Conservation (phyloP, 1,140 invertebrate species). For the Habropoda laboriosa region DNA sequence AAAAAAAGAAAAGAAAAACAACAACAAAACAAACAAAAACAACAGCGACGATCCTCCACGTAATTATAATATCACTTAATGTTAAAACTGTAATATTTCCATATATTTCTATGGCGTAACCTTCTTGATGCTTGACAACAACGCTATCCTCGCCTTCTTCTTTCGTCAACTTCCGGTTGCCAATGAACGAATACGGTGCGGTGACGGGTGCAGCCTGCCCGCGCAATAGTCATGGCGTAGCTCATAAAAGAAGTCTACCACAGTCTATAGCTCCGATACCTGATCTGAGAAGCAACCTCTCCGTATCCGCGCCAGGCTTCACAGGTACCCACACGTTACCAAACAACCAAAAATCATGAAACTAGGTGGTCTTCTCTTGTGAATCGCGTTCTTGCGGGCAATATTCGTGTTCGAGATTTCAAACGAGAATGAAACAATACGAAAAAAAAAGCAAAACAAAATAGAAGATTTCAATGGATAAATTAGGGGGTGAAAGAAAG, state of each 20-base stretch:
- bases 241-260: slow-evolving; percentile 90
- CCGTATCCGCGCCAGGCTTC: slow-evolving; percentile 84
- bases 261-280: slow-evolving; percentile 90
- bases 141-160: slow-evolving; percentile 79
- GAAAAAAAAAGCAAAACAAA: neutral
- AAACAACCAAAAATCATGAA: slow-evolving; percentile 63
- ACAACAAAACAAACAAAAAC: slow-evolving; percentile 23
- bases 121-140: slow-evolving; percentile 81
- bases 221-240: slow-evolving; percentile 92
- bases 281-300: slow-evolving; percentile 90
- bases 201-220: slow-evolving; percentile 81
- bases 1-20: slow-evolving; percentile 42
- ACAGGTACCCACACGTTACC: slow-evolving; percentile 83
- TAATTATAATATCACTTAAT: slow-evolving; percentile 53
- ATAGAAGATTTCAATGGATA: neutral
- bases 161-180: slow-evolving; percentile 76
- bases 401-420: slow-evolving; percentile 33
- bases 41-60: slow-evolving; percentile 51
- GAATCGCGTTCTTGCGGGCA: slow-evolving; percentile 58
- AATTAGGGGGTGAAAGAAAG: neutral
- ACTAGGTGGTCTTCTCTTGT: slow-evolving; percentile 69
- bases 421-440: neutral
- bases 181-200: slow-evolving; percentile 73
- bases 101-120: slow-evolving; percentile 81
- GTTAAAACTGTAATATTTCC: slow-evolving; percentile 77